A percentile compares a stretch with the other conserved stretches of the same genome.
Evolutionary conservation across 2,113 vertebrate genomes (phyloP).

Genomic region (Etia nguti): DNA sequence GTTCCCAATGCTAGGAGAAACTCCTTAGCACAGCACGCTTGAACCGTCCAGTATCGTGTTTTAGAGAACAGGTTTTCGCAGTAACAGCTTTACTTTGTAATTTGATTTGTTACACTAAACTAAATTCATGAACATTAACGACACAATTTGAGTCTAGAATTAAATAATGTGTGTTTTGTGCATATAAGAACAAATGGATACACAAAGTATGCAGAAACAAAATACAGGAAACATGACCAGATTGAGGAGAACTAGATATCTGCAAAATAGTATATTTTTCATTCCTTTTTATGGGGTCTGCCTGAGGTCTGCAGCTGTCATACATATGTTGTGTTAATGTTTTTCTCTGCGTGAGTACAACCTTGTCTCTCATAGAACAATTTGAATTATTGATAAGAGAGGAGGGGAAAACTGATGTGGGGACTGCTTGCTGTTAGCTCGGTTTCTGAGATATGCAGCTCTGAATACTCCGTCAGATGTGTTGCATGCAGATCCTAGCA

Average conservation of each 20-base stretch:
- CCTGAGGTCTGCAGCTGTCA: background rate
- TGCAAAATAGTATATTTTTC: background rate
- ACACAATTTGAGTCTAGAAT: background rate
- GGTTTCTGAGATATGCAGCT: background rate
- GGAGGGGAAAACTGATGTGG: background rate
- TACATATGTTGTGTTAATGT: accelerated
- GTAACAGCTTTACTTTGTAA: background rate
- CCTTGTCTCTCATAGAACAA: background rate
- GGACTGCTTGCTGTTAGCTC: background rate
- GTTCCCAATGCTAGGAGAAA: background rate
- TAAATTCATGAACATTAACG: background rate
- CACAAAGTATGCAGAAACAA: background rate
- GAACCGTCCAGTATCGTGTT: background rate
- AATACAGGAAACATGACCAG: background rate
- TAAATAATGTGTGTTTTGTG: background rate
- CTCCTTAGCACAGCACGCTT: background rate
- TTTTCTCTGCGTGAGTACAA: background rate
- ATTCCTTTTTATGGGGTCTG: background rate
- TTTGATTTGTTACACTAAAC: background rate
- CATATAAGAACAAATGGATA: background rate
- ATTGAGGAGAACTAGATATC: background rate
- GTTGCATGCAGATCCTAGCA: background rate
- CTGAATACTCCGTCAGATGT: constrained; percentile 6
- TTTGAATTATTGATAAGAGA: constrained; percentile 47
- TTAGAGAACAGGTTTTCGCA: background rate